Evolutionary conservation across 2,113 vertebrate species (phyloP), one percentile per base, ranked within the genome.

Genomic region (Urocolius indicus): DNA sequence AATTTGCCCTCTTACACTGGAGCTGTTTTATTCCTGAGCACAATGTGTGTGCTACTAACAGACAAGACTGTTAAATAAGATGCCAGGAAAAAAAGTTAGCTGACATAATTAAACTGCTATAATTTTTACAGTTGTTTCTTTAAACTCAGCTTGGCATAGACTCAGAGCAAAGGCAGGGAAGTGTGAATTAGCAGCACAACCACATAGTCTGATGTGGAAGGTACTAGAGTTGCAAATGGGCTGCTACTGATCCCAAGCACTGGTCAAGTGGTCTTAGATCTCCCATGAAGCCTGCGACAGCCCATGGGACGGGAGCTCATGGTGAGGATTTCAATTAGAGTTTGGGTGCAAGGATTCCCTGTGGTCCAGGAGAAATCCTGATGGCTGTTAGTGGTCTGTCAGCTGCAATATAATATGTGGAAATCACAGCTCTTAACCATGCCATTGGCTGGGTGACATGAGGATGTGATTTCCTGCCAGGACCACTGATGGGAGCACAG

Each of bases 341-440:
- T 48, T n/a, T 48, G 38, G 21, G 16, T 32, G 4, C 16, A 29
- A 58, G 45, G 38, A 46, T 41, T 32, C 22, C 18, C 16, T 59
- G 74, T 36, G n/a, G 26, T 34, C 30, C 32, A 5, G 34, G 34
- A 75, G 62, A 80, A 71, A 49, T n/a, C 34, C 21, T 49, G 38
- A n/a, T 3, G 18, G 30, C 38, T 65, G 22, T 36, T 22, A 29
- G 55, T 11, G 32, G 41, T 36, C 65, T 82, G 46, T 38, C 0
- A 1, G 27, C 13, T 79, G 62, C n/a, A 52, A 69, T 30, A 17
- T 46, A 59, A 48, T 43, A 24, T 0, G 2, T 66, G 55, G 55
- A 63, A 79, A 74, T 38, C 1, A 1, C 0, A 4, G 12, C 73
- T 43, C 17, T 51, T 26, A 0, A 2, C 20, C 0, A 0, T 69